These are phyloP conservation scores for Porites evermanni DNA, from an alignment of 92 coral and sea anemone species.

Conservation along the genomic window DNA sequence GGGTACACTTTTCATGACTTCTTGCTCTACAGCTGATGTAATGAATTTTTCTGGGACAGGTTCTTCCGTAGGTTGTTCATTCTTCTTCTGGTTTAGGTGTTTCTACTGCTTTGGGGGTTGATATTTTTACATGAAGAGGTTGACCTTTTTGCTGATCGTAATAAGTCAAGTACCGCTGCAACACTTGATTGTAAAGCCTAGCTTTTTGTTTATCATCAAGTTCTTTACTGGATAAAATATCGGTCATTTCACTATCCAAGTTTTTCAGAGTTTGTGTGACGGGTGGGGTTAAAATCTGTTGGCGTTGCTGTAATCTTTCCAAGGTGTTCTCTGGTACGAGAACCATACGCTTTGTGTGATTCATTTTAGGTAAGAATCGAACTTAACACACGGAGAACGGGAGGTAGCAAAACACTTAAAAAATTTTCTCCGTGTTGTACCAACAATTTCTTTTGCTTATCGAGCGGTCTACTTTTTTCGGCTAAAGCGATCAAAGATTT, in stretches of 20 bases:
- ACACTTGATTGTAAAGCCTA: conserved; percentile 27
- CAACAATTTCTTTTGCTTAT: neutral
- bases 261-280: neutral
- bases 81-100: no score
- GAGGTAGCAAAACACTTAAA: conserved; percentile 29
- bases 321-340: conserved; percentile 45
- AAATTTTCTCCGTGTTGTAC: conserved; percentile 33
- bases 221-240: conserved; percentile 27
- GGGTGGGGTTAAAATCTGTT: conserved; percentile 26
- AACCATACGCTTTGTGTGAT: conserved; percentile 25
- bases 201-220: conserved; percentile 47
- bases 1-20: no score
- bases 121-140: no score
- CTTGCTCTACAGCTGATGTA: no score
- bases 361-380: conserved; percentile 20
- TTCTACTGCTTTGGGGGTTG: no score
- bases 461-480: neutral
- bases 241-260: conserved; percentile 15
- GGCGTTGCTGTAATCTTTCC: conserved; percentile 16
- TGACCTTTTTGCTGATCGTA: no score
- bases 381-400: conserved; percentile 9
- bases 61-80: no score
- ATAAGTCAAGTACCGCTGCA: no score
- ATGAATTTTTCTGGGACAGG: no score
- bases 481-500: neutral